Percentiles rank a stretch among this genome's conserved stretches.
Evolutionary conservation across 1,140 invertebrate genomes (phyloP).

Genomic region (Brachionus sp.): DNA sequence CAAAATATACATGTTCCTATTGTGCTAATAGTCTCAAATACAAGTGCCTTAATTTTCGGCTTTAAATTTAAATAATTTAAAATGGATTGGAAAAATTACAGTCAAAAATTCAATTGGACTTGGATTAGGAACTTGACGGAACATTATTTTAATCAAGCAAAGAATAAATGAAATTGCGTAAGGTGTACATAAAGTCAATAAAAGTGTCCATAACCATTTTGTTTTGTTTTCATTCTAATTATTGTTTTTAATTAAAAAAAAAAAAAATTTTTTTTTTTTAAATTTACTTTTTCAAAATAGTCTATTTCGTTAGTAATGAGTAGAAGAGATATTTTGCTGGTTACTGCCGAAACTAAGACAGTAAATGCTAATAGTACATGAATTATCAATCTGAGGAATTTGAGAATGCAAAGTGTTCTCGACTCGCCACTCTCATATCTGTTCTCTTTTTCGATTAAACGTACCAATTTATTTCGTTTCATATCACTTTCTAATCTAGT

Average conservation of each 20-base stretch:
- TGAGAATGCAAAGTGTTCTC: neutral
- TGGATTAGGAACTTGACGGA: slow-evolving; percentile 7
- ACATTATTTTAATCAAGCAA: slow-evolving; percentile 9
- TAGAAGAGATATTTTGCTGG: neutral
- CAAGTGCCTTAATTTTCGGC: neutral
- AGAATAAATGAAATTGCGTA: neutral
- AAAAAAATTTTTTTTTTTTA: neutral
- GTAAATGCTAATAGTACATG: neutral
- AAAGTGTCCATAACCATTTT: slow-evolving; percentile 9
- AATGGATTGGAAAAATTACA: neutral
- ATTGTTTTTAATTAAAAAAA: neutral
- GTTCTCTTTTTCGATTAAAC: slow-evolving; percentile 30
- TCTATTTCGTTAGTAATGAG: slow-evolving; percentile 14
- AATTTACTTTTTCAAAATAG: slow-evolving; percentile 17
- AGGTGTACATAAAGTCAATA: neutral
- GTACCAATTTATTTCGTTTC: slow-evolving; percentile 18
- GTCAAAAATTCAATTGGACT: neutral
- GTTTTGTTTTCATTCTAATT: neutral
- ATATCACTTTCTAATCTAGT: neutral
- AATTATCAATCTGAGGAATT: neutral
- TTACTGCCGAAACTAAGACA: neutral
- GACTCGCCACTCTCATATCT: neutral
- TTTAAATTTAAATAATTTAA: neutral
- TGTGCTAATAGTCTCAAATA: slow-evolving; percentile 7
- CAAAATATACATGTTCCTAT: slow-evolving; percentile 31